Base-by-base conservation (phyloP, 2,113 vertebrate genomes). In the Microcebus jonahi region DNA sequence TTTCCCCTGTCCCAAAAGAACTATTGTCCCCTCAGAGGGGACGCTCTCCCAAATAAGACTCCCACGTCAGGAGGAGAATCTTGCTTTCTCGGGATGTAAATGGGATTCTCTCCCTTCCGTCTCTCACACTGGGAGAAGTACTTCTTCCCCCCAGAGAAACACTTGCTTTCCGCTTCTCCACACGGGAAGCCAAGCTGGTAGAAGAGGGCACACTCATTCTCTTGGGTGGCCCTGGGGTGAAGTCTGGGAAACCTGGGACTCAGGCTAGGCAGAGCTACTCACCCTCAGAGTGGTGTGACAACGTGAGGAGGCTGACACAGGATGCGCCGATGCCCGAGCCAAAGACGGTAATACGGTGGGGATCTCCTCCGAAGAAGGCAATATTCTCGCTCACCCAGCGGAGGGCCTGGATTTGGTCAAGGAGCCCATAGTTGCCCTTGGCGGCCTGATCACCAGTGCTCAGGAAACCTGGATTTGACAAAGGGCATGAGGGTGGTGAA, bases 261-360 rank as follows among this genome's bases (percentile, higher is more conserved):
- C 61, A 55, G 25, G n/a, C 75, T 68, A 8, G 29, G 67, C 14
- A 90, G 92, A 82, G 55, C 39, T 96, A 98, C 98, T 98, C 99
- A 99, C 99, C 99, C 99, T 99, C 99, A 8, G 99, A 99, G 98
- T 99, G 99, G 98, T 99, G 99, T 75, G 99, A 99, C 80, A 99
- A 99, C 2, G 99, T 99, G 93, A 99, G 99, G 96, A 99, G 99
- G 98, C 99, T 99, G 98, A 99, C 99, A 27, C 99, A 99, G 90
- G 99, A 99, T 21, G 99, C 99, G 0, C 99, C 99, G 0, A 99
- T 99, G 97, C 99, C 99, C 0, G 99, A 99, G 91, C 99, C 99
- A 20, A 99, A 99, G 97, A 99, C 99, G 0, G 99, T 99, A 98
- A 99, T 99, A 61, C 99, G 99, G 98, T 99, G 98, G 90, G 99